Percentiles rank a stretch among this genome's conserved stretches.
Conservation (phyloP, 2,113 vertebrate genomes). For the Emydocephalus ijimae region DNA sequence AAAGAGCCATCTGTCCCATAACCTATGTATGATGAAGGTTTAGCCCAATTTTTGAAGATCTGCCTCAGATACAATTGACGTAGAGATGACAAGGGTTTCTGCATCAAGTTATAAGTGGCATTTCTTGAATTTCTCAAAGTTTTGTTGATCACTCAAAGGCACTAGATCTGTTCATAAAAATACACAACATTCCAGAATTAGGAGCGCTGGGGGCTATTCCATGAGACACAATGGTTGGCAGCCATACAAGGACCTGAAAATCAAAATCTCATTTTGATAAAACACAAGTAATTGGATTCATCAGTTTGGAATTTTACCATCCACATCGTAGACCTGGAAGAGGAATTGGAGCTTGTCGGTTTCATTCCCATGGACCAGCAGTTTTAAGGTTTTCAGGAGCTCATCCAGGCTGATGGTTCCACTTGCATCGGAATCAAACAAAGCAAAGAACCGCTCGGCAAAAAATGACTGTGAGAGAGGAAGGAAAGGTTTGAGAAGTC, state of each 20-base stretch:
- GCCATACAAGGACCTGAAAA: neutral
- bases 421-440: constrained; percentile 83
- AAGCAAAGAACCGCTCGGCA: constrained; percentile 82
- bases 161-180: neutral
- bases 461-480: constrained; percentile 79
- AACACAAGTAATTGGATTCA: fast-evolving
- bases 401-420: constrained; percentile 83
- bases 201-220: neutral
- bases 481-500: fast-evolving
- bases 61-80: neutral
- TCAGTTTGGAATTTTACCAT: constrained; percentile 66
- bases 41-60: neutral
- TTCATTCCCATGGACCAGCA: constrained; percentile 75
- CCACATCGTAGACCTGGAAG: constrained; percentile 87
- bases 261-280: neutral
- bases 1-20: neutral
- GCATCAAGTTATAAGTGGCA: neutral
- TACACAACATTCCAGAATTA: too few relatives aligned
- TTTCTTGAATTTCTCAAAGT: neutral
- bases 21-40: neutral
- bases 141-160: too few relatives aligned
- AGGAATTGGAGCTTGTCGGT: constrained; percentile 86
- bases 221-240: neutral
- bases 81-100: neutral
- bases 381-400: constrained; percentile 76